These are phyloP conservation scores for Steatornis caripensis DNA, from an alignment of 2,113 vertebrate species.

Conservation along the genomic window DNA sequence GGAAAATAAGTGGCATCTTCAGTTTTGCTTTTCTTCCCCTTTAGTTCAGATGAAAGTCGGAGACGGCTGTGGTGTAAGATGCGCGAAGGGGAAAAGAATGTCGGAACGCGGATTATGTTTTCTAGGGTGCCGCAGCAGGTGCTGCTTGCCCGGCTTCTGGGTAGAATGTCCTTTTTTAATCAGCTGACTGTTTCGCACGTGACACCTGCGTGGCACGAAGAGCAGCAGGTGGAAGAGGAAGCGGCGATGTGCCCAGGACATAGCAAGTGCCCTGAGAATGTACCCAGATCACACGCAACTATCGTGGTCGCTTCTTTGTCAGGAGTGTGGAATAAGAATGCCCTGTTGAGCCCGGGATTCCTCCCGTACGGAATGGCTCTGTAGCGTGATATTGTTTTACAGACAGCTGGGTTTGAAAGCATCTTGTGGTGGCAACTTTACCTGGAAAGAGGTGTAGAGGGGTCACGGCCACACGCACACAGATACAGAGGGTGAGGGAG, in stretches of 20 bases:
- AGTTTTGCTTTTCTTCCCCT: background rate
- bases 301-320: background rate
- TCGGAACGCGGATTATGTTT: background rate
- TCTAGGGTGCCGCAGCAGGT: background rate
- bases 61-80: background rate
- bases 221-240: background rate
- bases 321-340: background rate
- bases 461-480: background rate
- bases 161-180: background rate
- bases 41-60: background rate
- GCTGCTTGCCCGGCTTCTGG: background rate
- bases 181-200: background rate
- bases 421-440: background rate
- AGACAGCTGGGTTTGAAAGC: background rate
- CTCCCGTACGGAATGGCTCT: background rate
- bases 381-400: background rate
- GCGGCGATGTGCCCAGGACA: background rate
- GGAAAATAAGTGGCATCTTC: background rate
- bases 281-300: background rate
- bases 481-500: background rate
- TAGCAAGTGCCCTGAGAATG: background rate
- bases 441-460: background rate
- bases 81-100: background rate
- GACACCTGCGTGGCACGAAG: background rate
- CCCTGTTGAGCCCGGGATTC: background rate